Evolutionary conservation across 2,888 invertebrate genomes (phyloP).

Genomic region (Abscondita cerata): DNA sequence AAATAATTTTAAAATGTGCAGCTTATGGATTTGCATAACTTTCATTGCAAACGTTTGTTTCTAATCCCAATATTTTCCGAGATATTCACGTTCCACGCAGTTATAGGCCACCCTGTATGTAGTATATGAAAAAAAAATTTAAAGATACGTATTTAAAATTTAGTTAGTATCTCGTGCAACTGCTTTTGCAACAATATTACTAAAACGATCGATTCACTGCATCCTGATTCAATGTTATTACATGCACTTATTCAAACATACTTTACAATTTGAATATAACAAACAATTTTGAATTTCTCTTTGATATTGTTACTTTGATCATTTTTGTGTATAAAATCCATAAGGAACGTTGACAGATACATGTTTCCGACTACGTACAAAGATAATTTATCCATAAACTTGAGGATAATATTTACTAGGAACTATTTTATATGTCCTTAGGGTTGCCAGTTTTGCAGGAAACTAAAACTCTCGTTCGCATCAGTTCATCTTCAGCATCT

Average conservation of each 20-base stretch:
- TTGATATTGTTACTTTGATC: constrained; percentile 1
- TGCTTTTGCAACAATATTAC: too few species aligned
- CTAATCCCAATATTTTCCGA: too few species aligned
- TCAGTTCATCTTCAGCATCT: constrained; percentile 28
- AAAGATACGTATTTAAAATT: too few species aligned
- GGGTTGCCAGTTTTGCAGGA: constrained; percentile 27
- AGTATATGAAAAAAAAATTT: too few species aligned
- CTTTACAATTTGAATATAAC: background rate
- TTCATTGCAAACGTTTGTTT: too few species aligned
- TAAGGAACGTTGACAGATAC: background rate
- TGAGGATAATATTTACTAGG: constrained; percentile 28
- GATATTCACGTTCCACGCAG: too few species aligned
- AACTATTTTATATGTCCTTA: constrained; percentile 29
- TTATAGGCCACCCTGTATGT: too few species aligned
- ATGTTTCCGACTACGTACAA: constrained; percentile 13
- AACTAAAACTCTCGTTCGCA: constrained; percentile 20
- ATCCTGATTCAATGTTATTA: too few species aligned
- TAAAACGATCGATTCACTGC: constrained; percentile 12
- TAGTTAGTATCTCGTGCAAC: constrained; percentile 32
- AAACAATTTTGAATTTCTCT: background rate
- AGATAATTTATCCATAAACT: constrained; percentile 29
- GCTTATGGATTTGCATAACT: too few species aligned
- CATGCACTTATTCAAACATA: too few species aligned
- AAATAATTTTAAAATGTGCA: too few species aligned
- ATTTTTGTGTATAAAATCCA: constrained; percentile 4